Evolutionary conservation across 2,797 vertebrate genomes (phyloP).

Genomic region (Decapterus maruadsi): DNA sequence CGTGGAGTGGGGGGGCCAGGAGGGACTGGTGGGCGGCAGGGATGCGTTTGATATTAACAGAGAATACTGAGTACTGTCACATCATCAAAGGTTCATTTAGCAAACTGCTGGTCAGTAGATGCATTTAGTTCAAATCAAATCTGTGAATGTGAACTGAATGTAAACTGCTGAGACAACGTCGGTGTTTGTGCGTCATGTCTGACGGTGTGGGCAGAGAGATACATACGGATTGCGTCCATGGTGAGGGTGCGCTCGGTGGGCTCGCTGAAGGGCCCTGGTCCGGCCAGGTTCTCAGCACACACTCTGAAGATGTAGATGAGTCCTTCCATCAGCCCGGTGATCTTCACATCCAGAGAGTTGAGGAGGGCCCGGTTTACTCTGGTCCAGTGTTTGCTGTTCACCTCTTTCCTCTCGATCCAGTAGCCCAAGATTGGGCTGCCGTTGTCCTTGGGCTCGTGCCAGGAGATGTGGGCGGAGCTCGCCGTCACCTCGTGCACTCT

Average conservation of each 20-base stretch:
- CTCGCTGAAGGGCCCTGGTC: slow-evolving; percentile 96
- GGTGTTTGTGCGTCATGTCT: not conserved
- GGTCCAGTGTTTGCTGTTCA: slow-evolving; percentile 98
- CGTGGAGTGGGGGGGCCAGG: slow-evolving; percentile 94
- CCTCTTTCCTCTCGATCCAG: slow-evolving; percentile 98
- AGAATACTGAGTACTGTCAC: not conserved
- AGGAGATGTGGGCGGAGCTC: slow-evolving; percentile 91
- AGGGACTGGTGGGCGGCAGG: slow-evolving; percentile 80
- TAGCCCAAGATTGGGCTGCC: slow-evolving; percentile 98
- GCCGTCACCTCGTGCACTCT: slow-evolving; percentile 93
- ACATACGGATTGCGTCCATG: slow-evolving; percentile 95
- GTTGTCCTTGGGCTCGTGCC: slow-evolving; percentile 99
- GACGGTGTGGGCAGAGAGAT: not conserved
- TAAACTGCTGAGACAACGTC: too few relatives aligned
- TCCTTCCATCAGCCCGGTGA: slow-evolving; percentile 93
- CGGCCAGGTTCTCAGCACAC: slow-evolving; percentile 97
- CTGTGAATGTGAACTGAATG: too few relatives aligned
- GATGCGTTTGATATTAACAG: not conserved
- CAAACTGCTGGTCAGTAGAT: not conserved
- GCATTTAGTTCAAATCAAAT: not conserved
- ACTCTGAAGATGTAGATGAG: slow-evolving; percentile 98
- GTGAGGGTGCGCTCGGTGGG: slow-evolving; percentile 93
- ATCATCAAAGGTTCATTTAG: not conserved
- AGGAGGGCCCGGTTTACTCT: slow-evolving; percentile 92
- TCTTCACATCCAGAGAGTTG: slow-evolving; percentile 90